A percentile compares a stretch with the other conserved stretches of the same genome.
Evolutionary conservation across 2,888 invertebrate species (phyloP).

Genomic region (Andrena haemorrhoa): DNA sequence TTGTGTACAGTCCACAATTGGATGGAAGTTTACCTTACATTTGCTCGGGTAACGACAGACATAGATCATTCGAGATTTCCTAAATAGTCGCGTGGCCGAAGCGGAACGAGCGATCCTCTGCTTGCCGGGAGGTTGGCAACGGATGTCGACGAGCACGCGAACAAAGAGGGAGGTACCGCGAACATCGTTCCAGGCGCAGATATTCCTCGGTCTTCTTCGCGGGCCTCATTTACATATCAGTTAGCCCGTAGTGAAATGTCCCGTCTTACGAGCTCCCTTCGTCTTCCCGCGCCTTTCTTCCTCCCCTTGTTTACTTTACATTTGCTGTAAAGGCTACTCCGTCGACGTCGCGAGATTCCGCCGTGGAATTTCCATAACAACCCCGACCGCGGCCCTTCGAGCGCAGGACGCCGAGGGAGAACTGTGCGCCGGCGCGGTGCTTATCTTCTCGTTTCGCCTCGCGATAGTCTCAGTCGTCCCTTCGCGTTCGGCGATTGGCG

Average conservation of each 20-base stretch:
- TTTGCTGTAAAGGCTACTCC: background rate
- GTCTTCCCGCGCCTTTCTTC: background rate
- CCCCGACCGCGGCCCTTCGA: background rate
- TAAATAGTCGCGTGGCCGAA: background rate
- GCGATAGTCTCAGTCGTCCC: too few species aligned
- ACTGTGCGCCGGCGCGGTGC: background rate
- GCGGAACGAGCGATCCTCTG: background rate
- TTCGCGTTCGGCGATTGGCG: too few species aligned
- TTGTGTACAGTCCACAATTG: too few species aligned
- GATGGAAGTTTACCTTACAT: too few species aligned
- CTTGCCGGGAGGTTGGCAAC: constrained; percentile 16
- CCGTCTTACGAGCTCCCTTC: constrained; percentile 35
- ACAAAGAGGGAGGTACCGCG: constrained; percentile 42
- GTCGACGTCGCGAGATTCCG: background rate
- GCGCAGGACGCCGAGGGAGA: background rate
- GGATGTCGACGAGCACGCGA: constrained; percentile 45
- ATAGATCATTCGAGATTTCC: background rate
- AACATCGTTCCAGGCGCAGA: constrained; percentile 36
- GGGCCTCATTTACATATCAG: constrained; percentile 73
- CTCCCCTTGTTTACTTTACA: background rate
- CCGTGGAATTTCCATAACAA: background rate
- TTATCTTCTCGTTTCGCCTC: background rate
- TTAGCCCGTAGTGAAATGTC: constrained; percentile 66
- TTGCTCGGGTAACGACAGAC: too few species aligned
- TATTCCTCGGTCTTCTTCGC: constrained; percentile 47